These are phyloP conservation scores for Ellobium chinense DNA, from an alignment of 2,888 invertebrate species.

Conservation along the genomic window DNA sequence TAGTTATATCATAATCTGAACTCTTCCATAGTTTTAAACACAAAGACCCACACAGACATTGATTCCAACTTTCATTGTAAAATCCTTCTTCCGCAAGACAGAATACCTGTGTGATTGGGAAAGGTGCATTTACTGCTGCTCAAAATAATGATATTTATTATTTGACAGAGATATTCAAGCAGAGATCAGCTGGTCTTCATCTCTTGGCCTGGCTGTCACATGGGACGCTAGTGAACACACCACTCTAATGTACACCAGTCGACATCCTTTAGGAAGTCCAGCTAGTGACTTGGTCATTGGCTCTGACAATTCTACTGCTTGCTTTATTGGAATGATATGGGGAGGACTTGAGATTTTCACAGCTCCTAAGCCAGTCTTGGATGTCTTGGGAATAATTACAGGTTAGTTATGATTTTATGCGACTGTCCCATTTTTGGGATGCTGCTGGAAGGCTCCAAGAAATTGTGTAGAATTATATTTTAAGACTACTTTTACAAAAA, in stretches of 20 bases:
- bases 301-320: slow-evolving; percentile 3
- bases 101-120: too few relatives aligned
- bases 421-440: too few relatives aligned
- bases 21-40: too few relatives aligned
- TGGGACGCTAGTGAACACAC: not conserved
- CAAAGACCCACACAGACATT: too few relatives aligned
- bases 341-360: slow-evolving; percentile 52
- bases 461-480: too few relatives aligned
- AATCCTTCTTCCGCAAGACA: too few relatives aligned
- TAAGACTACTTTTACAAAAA: too few relatives aligned
- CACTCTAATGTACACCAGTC: not conserved
- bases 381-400: slow-evolving; percentile 47
- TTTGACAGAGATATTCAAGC: slow-evolving; percentile 27
- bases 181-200: slow-evolving; percentile 41
- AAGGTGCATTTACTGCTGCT: too few relatives aligned
- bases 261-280: not conserved
- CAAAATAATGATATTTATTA: too few relatives aligned
- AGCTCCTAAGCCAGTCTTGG: slow-evolving; percentile 49
- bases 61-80: too few relatives aligned
- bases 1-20: too few relatives aligned
- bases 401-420: slow-evolving; percentile 27
- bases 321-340: slow-evolving; percentile 45
- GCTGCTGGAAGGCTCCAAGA: too few relatives aligned
- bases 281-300: slow-evolving; percentile 39
- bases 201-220: slow-evolving; percentile 13